These are phyloP conservation scores for Tanaodytes sp. DNA, from an alignment of 2,888 invertebrate species.

Conservation along the genomic window DNA sequence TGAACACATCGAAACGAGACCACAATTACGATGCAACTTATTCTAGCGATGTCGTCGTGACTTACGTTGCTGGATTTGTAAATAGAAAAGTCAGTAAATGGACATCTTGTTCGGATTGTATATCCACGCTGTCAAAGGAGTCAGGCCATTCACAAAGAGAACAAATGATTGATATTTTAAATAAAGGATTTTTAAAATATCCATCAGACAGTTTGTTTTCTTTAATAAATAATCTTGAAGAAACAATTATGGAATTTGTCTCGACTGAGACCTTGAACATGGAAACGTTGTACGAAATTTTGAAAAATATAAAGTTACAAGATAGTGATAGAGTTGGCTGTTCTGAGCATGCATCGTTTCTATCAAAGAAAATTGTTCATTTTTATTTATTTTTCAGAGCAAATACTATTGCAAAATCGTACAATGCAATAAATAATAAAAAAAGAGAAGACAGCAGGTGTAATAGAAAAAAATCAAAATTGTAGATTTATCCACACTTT, in stretches of 20 bases:
- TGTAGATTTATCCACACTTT: no score
- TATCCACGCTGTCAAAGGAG: background rate
- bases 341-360: background rate
- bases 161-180: conserved; percentile 5
- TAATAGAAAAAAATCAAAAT: background rate
- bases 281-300: background rate
- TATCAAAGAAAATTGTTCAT: conserved; percentile 3
- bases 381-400: background rate
- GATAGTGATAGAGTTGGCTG: conserved; percentile 1
- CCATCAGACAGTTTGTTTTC: background rate
- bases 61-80: conserved; percentile 5
- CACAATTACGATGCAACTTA: background rate
- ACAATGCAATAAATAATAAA: background rate
- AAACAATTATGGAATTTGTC: background rate
- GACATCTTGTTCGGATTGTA: conserved; percentile 2
- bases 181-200: conserved; percentile 4
- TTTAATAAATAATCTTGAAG: no score
- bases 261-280: background rate
- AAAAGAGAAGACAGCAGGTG: background rate
- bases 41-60: background rate
- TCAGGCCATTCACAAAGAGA: background rate
- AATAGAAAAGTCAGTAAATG: background rate
- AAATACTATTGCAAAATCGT: conserved; percentile 1
- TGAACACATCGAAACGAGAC: no score
- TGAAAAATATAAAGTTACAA: background rate